Conservation (phyloP, 1,140 invertebrate species). For the Whitmania pigra region DNA sequence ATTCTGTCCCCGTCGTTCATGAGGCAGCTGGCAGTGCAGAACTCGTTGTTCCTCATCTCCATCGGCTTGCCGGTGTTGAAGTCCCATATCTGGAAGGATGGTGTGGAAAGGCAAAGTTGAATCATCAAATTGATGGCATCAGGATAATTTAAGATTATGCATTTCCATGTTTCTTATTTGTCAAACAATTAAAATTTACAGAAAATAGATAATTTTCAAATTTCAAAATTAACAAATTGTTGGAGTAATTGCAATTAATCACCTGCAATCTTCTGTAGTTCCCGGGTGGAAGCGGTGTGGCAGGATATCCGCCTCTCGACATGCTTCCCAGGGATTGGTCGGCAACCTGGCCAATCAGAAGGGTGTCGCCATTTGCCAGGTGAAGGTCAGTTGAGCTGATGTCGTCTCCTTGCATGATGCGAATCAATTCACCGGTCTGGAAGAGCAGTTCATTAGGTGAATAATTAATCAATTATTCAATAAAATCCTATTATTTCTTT, state of each 20-base stretch:
- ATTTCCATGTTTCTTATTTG: no score
- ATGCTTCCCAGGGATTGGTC: conserved; percentile 28
- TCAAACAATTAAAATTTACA: no score
- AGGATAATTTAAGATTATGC: not conserved
- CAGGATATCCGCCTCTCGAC: conserved; percentile 30
- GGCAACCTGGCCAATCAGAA: conserved; percentile 40
- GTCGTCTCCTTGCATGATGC: conserved; percentile 40
- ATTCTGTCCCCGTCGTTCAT: conserved; percentile 38
- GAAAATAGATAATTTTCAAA: no score
- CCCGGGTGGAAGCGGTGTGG: conserved; percentile 34
- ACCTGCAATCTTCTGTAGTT: conserved; percentile 39
- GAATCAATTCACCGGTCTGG: conserved; percentile 40
- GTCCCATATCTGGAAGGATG: conserved; percentile 40
- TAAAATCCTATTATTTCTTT: not conserved
- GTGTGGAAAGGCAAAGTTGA: not conserved
- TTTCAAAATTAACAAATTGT: no score
- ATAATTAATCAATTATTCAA: not conserved
- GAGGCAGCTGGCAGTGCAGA: conserved; percentile 39
- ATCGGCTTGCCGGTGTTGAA: conserved; percentile 38
- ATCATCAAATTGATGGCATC: not conserved
- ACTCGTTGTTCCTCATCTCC: conserved; percentile 35
- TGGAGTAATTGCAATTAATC: no score
- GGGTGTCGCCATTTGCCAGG: conserved; percentile 36
- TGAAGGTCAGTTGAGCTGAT: conserved; percentile 40
- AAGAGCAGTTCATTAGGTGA: conserved; percentile 15